These are phyloP conservation scores for Anthoscopus minutus DNA, from an alignment of 2,113 vertebrate genomes.

Conservation along the genomic window DNA sequence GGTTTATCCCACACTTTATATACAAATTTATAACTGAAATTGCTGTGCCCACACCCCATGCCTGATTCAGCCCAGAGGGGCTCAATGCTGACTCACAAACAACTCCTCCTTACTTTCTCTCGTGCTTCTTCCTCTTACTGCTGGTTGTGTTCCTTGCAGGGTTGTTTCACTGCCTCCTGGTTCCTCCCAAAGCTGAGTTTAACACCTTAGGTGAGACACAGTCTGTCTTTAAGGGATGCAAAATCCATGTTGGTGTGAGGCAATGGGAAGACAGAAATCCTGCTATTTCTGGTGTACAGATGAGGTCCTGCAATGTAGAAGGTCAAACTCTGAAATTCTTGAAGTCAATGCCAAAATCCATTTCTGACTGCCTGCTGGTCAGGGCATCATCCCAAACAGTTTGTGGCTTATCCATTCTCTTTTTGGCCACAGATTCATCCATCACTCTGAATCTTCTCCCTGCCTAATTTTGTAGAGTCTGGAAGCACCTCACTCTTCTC, in stretches of 20 bases:
- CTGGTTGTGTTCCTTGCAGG: background rate
- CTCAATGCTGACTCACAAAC: background rate
- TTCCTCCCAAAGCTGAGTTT: background rate
- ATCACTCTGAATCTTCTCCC: background rate
- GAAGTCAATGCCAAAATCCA: background rate
- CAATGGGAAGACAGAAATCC: background rate
- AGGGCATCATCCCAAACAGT: background rate
- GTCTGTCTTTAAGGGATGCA: background rate
- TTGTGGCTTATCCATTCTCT: background rate
- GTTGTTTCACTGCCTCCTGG: background rate
- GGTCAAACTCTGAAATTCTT: background rate
- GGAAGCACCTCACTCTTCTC: background rate
- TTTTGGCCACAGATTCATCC: background rate
- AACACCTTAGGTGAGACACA: background rate
- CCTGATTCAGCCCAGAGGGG: background rate
- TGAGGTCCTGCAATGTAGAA: background rate
- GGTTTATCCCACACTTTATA: background rate
- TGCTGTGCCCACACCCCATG: accelerated
- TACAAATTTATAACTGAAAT: background rate
- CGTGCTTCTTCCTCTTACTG: background rate
- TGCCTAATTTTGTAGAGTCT: background rate
- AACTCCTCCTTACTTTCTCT: background rate
- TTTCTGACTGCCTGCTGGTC: background rate
- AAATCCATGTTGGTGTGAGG: background rate
- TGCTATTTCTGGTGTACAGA: background rate